Conservation (phyloP, 2,888 invertebrate species). For the Phyto melanocephala region DNA sequence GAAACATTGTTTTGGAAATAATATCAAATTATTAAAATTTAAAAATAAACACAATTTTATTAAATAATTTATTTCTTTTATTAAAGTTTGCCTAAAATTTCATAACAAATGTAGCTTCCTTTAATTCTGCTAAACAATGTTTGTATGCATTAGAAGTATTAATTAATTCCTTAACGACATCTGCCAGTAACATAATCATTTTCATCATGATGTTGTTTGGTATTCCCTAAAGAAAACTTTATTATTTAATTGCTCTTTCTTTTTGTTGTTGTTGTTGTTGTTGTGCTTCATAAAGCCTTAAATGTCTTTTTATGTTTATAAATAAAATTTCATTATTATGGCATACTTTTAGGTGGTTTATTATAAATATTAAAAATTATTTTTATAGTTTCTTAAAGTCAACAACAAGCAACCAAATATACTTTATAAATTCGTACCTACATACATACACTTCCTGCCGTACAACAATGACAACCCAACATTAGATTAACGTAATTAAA, state of each 20-base stretch:
- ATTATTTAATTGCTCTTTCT: background rate
- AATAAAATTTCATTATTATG: constrained; percentile 33
- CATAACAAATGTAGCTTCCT: too few relatives aligned
- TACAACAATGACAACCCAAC: background rate
- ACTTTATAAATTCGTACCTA: too few relatives aligned
- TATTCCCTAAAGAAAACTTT: background rate
- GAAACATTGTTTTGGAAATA: background rate
- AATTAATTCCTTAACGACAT: constrained; percentile 4
- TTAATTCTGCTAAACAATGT: background rate
- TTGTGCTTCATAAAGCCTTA: background rate
- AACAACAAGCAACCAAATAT: background rate
- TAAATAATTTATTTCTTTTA: too few relatives aligned
- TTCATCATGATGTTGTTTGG: background rate
- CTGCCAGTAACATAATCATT: background rate
- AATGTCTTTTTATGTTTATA: background rate
- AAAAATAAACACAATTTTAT: too few relatives aligned
- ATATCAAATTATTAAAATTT: background rate
- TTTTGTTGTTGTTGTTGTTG: too few relatives aligned
- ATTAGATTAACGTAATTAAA: constrained; percentile 43
- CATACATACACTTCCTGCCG: background rate
- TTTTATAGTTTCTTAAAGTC: constrained; percentile 35
- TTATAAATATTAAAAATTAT: constrained; percentile 32
- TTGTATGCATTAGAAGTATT: too few relatives aligned
- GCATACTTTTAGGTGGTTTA: constrained; percentile 18
- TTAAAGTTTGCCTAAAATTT: too few relatives aligned